Evolutionary conservation across 2,797 vertebrate genomes (phyloP).

Genomic region (Phataginus tetradactyla): DNA sequence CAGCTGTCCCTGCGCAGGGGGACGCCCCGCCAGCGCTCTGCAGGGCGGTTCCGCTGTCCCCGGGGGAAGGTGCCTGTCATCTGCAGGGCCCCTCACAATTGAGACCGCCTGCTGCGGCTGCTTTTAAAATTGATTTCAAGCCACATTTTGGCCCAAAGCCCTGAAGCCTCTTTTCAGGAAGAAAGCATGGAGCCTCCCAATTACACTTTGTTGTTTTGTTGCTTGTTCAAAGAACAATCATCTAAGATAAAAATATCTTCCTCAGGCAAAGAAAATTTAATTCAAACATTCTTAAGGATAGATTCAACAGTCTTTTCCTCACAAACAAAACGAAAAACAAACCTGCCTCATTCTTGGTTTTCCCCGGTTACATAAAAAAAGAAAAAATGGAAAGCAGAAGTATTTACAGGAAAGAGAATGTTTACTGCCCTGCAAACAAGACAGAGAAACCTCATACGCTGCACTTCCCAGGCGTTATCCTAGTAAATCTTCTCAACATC

Average conservation of each 20-base stretch:
- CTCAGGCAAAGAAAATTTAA: constrained; percentile 66
- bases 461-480: accelerated
- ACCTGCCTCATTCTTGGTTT: constrained; percentile 22
- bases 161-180: constrained; percentile 65
- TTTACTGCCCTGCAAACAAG: no score
- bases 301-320: constrained; percentile 61
- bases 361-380: neutral
- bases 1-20: accelerated
- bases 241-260: constrained; percentile 69
- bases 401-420: neutral
- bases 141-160: constrained; percentile 64
- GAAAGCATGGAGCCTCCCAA: constrained; percentile 27
- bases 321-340: constrained; percentile 64
- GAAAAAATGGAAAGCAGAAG: neutral
- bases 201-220: constrained; percentile 65
- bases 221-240: constrained; percentile 71
- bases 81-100: neutral
- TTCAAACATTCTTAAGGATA: constrained; percentile 71
- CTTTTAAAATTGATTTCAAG: constrained; percentile 63
- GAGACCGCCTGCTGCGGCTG: neutral
- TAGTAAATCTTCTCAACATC: neutral
- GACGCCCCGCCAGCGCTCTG: accelerated
- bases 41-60: neutral
- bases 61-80: neutral
- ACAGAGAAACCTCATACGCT: neutral